Base-by-base conservation (phyloP, 2,113 vertebrate genomes). In the Nothoprocta pentlandii region DNA sequence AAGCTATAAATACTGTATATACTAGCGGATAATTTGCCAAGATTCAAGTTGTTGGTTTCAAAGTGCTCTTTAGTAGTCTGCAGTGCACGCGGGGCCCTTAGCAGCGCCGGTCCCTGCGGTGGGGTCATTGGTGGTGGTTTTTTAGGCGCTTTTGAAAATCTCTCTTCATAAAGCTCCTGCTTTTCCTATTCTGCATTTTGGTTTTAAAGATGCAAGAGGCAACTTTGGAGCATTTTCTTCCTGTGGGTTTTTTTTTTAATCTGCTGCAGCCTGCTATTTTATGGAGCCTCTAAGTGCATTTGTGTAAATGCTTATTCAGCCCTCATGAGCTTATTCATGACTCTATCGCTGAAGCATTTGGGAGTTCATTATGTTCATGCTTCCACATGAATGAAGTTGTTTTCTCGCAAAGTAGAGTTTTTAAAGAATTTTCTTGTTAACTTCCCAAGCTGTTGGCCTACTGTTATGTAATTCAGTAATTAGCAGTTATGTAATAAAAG, bases 271-370 rank as follows among this genome's bases (percentile, higher is more conserved):
- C 67, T 91, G 59, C 51, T 85, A 66, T 94, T 93, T 93, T 74
- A 80, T 87, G 77, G 86, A 74, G 54, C 84, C 84, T 64, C 71
- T 20, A 81, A 90, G 66, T 92, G 73, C 53, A 34, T 89, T 95
- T 94, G 76, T 91, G 71, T 87, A 94, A 91, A 86, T 95, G 90
- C 91, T 97, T 94, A 85, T 80, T 94, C 87, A 94, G 91, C 80
- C 75, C 90, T 90, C 79, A 14, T 80, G 87, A 77, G 63, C 91
- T 94, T 95, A 82, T 91, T 94, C 90, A 74, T 94, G 51, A 87
- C 87, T 95, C 2, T 80, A 85, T 85, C 30, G 3, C 90, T 92
- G 32, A 94, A 94, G 82, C 82, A 75, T 92, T 91, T 90, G 85
- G 82, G 85, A 78, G 87, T 94, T 96, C 89, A 92, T 95, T 95